Percentiles rank a stretch among this genome's conserved stretches.
phyloP scores from a whole-genome alignment of 2,888 invertebrate genomes.

The Volucella inanis region DNA sequence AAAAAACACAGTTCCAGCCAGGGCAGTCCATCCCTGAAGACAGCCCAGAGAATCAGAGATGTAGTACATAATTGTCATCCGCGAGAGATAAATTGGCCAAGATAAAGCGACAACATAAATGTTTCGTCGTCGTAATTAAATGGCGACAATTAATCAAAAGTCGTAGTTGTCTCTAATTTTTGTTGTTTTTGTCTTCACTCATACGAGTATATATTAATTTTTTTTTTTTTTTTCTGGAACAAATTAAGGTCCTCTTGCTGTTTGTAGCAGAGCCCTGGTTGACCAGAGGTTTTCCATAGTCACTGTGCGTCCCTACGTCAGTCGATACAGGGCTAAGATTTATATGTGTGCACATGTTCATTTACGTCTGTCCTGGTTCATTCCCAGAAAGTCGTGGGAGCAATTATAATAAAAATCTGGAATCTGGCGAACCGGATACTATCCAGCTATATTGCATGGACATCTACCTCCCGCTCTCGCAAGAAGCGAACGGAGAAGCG shows the following conservation, averaged over 20 bases:
- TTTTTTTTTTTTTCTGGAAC: constrained; percentile 46
- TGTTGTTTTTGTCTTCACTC: constrained; percentile 45
- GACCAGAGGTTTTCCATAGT: not conserved
- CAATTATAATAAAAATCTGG: constrained; percentile 81
- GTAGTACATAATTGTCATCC: constrained; percentile 51
- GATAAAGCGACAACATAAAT: constrained; percentile 78
- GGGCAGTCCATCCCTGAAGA: not conserved
- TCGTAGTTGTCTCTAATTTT: constrained; percentile 74
- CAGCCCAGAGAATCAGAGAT: not conserved
- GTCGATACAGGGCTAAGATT: constrained; percentile 57
- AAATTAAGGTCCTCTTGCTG: constrained; percentile 64
- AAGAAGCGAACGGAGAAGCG: constrained; percentile 24
- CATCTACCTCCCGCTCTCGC: not conserved
- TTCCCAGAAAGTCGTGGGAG: constrained; percentile 83
- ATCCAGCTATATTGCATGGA: not conserved
- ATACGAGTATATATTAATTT: too few relatives aligned
- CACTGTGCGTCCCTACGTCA: not conserved
- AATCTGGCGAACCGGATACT: constrained; percentile 70
- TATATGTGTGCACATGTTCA: constrained; percentile 69
- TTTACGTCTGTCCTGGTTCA: constrained; percentile 70
- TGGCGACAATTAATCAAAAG: constrained; percentile 83
- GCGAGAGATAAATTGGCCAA: constrained; percentile 71
- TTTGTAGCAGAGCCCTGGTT: too few relatives aligned
- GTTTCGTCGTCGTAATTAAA: constrained; percentile 82
- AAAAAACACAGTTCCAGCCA: constrained; percentile 14